Percentiles rank a stretch among this genome's conserved stretches.
phyloP scores from a whole-genome alignment of 92 coral and sea anemone species.

The Siderastrea siderea region DNA sequence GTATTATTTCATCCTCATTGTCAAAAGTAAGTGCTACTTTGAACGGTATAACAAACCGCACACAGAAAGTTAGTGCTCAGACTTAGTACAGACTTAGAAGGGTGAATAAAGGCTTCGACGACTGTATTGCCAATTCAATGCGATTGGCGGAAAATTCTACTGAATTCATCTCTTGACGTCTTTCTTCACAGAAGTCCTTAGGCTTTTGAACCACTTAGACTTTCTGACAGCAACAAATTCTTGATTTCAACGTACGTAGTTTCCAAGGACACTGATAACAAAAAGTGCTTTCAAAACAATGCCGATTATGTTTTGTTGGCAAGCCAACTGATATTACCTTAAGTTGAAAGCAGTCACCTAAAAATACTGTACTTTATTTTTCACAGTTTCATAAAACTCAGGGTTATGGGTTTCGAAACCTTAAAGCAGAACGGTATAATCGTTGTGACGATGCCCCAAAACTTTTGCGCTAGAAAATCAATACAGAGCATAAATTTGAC shows the following conservation, averaged over 20 bases:
- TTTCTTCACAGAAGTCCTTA: not conserved
- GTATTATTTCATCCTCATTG: no score
- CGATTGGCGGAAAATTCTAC: no score
- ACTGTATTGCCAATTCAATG: no score
- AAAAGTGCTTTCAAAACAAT: not conserved
- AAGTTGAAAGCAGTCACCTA: no score
- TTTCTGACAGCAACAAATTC: not conserved
- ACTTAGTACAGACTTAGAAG: no score
- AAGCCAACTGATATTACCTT: conserved; percentile 8
- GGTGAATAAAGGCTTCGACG: no score
- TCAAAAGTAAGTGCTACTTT: no score
- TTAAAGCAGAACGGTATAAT: no score
- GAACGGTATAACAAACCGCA: no score
- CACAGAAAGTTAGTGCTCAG: no score
- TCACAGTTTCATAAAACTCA: not conserved
- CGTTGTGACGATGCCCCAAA: no score
- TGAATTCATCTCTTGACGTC: not conserved
- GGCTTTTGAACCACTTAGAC: not conserved
- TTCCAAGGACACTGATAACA: not conserved
- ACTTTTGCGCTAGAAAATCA: not conserved
- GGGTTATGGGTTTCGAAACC: no score
- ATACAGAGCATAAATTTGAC: not conserved
- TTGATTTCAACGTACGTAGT: not conserved
- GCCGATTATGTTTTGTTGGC: conserved; percentile 4
- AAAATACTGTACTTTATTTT: not conserved